These are phyloP conservation scores for Ernsta delagoae DNA, from an alignment of 2,888 invertebrate species.

Conservation along the genomic window DNA sequence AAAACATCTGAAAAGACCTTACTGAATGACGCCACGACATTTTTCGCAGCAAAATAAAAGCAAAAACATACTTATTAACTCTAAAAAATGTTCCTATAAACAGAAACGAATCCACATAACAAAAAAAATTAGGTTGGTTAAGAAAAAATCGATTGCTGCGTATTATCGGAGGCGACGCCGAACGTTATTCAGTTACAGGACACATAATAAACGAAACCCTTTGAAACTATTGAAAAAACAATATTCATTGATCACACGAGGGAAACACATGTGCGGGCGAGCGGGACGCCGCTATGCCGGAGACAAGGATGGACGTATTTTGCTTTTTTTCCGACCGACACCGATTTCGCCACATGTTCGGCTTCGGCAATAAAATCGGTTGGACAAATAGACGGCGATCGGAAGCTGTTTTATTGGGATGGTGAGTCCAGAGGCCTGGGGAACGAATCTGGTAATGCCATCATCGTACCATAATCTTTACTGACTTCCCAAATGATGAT, in stretches of 20 bases:
- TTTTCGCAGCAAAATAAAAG: no score
- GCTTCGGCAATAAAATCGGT: slow-evolving; percentile 54
- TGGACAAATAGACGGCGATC: slow-evolving; percentile 45
- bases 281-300: slow-evolving; percentile 52
- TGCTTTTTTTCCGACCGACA: slow-evolving; percentile 61
- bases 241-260: slow-evolving; percentile 70
- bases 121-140: no score
- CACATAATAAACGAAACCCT: slow-evolving; percentile 46
- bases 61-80: no score
- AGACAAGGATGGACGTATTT: slow-evolving; percentile 49
- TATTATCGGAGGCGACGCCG: slow-evolving; percentile 13
- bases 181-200: slow-evolving; percentile 34
- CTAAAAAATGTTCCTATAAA: no score
- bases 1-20: no score
- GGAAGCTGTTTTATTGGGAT: slow-evolving; percentile 39
- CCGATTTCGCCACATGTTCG: slow-evolving; percentile 73
- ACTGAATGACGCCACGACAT: no score
- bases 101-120: background rate
- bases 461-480: no score
- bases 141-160: no score
- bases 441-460: no score
- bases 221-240: slow-evolving; percentile 62
- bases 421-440: no score
- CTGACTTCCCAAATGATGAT: no score
- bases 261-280: slow-evolving; percentile 68